Evolutionary conservation across 1,140 invertebrate species (phyloP).

Genomic region (Diplogasteroides magnus): DNA sequence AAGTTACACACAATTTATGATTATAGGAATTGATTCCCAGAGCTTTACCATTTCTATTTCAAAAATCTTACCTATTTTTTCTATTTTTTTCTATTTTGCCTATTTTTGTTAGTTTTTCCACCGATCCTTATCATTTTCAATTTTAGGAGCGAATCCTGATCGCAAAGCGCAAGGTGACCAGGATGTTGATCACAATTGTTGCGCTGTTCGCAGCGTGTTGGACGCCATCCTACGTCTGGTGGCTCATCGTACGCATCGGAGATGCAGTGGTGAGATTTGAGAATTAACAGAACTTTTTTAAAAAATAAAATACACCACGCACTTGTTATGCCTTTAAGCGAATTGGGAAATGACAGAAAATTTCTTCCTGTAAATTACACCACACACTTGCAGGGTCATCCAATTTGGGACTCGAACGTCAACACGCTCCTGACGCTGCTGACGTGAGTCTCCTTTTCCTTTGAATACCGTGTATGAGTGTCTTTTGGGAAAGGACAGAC

Average conservation of each 20-base stretch:
- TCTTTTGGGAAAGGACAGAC: no score
- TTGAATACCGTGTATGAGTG: no score
- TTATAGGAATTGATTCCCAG: neutral
- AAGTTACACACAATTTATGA: neutral
- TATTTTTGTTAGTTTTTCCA: neutral
- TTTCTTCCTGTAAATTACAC: neutral
- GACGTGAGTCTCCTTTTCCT: no score
- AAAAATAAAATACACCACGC: no score
- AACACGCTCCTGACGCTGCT: conserved; percentile 23
- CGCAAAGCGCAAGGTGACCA: conserved; percentile 63
- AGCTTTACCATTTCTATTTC: neutral
- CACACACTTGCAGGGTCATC: conserved; percentile 63
- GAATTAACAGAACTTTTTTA: neutral
- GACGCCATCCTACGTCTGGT: conserved; percentile 74
- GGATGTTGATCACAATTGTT: conserved; percentile 85
- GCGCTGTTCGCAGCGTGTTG: conserved; percentile 86
- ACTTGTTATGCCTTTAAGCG: conserved; percentile 48
- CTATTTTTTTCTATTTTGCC: neutral
- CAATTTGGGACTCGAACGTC: conserved; percentile 21
- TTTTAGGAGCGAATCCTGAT: conserved; percentile 36
- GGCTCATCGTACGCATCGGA: conserved; percentile 68
- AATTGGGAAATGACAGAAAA: neutral
- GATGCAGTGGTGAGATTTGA: conserved; percentile 52
- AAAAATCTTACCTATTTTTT: neutral
- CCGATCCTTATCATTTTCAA: neutral